Evolutionary conservation across 2,113 vertebrate genomes (phyloP).

Genomic region (Atractosteus spatula): DNA sequence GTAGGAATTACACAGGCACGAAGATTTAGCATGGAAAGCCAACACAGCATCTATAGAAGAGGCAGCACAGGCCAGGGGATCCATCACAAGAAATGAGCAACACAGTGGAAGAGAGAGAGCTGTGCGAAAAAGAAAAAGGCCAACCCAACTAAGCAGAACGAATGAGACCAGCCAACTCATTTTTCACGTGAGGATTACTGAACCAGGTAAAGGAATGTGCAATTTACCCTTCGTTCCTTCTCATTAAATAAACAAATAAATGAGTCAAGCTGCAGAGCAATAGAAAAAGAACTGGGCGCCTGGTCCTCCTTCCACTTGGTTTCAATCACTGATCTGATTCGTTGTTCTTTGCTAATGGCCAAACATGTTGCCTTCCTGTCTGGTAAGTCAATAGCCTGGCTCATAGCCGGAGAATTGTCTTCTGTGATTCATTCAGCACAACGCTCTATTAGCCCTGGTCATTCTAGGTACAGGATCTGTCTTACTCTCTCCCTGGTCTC

Average conservation of each 20-base stretch:
- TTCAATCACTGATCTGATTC: slow-evolving; percentile 42
- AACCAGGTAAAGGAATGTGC: not conserved
- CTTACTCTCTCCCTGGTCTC: not conserved
- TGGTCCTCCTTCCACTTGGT: slow-evolving; percentile 29
- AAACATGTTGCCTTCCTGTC: slow-evolving; percentile 30
- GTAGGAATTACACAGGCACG: slow-evolving; percentile 23
- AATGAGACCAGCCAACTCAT: not conserved
- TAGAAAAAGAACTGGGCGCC: not conserved
- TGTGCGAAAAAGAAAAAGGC: too few relatives aligned
- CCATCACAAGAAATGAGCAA: not conserved
- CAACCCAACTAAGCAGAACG: not conserved
- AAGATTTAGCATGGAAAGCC: slow-evolving; percentile 2
- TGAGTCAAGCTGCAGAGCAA: not conserved
- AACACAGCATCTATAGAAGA: not conserved
- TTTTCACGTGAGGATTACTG: slow-evolving; percentile 1
- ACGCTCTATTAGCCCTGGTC: not conserved
- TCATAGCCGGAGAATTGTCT: too few relatives aligned
- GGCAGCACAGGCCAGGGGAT: too few relatives aligned
- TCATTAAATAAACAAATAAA: not conserved
- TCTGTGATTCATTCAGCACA: too few relatives aligned
- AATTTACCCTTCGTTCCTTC: not conserved
- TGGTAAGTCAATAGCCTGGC: slow-evolving; percentile 8
- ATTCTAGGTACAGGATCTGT: not conserved
- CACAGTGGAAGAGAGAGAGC: not conserved
- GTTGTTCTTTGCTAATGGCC: slow-evolving; percentile 33